Base-by-base conservation (phyloP, 1,140 invertebrate species). In the Dreissena rostriformis region DNA sequence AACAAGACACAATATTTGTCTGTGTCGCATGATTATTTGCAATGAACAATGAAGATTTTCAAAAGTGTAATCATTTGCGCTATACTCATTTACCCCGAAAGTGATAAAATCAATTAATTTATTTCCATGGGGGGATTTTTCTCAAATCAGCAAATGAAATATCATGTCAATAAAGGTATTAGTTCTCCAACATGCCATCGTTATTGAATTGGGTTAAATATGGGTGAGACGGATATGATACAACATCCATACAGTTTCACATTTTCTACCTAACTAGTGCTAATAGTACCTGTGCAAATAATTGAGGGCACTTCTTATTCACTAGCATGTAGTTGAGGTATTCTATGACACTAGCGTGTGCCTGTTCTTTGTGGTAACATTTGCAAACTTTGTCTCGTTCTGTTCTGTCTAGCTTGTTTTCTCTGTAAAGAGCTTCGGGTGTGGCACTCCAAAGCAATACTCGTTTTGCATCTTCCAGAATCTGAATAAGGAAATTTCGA, bases 371-470 rank as follows among this genome's bases (percentile, higher is more conserved):
- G 22, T 63, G 22, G 51, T 82, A 82, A 26, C 19, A 26, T 29
- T 53, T n/a, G 0, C 28, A 39, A 1, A 82, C 6, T 0, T 29
- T n/a, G 5, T n/a, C 53, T 29, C 19, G 61, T 19, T 82, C 70
- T 4, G 53, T 2, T 8, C 7, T 22, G 0, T 26, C 19, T 39
- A 82, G 51, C 19, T 29, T 61, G 52, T 57, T 55, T 11, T 67
- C 39, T 82, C 80, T 26, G 0, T 74, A 57, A 1, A 82, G 51
- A 39, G 57, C 26, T 29, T 82, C 80, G 10, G 80, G 80, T n/a
- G 71, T 82, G 12, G 80, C 80, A 82, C 80, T 74, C 80, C 80
- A 82, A 17, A 82, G 52, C 49, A 82, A 24, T 61, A 75, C 17
- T 12, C n/a, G 28, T 29, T 82, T 82, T 0, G 61, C 71, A n/a